These are phyloP conservation scores for Limnephilus lunatus DNA, from an alignment of 2,888 invertebrate genomes.

Conservation along the genomic window DNA sequence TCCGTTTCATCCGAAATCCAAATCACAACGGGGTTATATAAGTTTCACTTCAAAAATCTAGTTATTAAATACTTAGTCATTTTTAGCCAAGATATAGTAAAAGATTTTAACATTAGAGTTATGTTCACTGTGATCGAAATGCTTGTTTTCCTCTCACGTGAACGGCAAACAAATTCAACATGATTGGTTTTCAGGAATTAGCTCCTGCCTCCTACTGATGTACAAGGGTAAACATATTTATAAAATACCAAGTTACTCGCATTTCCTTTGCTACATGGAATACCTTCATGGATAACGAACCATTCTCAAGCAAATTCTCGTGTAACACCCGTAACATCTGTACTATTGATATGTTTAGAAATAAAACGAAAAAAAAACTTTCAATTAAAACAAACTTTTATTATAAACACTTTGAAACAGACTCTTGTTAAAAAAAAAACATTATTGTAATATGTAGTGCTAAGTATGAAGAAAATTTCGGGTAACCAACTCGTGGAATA, in stretches of 20 bases:
- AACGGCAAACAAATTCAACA: constrained; percentile 48
- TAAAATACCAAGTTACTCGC: not conserved
- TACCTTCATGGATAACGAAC: not conserved
- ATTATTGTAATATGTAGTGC: not conserved
- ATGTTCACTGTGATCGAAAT: constrained; percentile 4
- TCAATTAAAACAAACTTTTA: not conserved
- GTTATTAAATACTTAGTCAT: not conserved
- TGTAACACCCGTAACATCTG: not conserved
- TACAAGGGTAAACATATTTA: not conserved
- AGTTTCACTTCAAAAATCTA: too few species aligned
- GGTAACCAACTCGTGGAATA: too few species aligned
- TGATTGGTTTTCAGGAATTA: constrained; percentile 48
- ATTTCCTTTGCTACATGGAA: not conserved
- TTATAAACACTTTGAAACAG: too few species aligned
- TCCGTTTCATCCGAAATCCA: too few species aligned
- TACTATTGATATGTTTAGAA: not conserved
- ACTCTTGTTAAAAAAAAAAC: not conserved
- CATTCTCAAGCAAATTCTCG: not conserved
- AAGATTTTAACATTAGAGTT: not conserved
- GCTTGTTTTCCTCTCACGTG: constrained; percentile 28
- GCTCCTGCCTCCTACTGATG: not conserved
- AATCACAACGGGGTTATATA: too few species aligned
- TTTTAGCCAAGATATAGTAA: not conserved
- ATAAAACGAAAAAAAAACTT: too few species aligned
- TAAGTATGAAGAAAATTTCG: too few species aligned